These are phyloP conservation scores for Leucoraja ocellata DNA, from an alignment of 2,797 vertebrate species.

Conservation along the genomic window DNA sequence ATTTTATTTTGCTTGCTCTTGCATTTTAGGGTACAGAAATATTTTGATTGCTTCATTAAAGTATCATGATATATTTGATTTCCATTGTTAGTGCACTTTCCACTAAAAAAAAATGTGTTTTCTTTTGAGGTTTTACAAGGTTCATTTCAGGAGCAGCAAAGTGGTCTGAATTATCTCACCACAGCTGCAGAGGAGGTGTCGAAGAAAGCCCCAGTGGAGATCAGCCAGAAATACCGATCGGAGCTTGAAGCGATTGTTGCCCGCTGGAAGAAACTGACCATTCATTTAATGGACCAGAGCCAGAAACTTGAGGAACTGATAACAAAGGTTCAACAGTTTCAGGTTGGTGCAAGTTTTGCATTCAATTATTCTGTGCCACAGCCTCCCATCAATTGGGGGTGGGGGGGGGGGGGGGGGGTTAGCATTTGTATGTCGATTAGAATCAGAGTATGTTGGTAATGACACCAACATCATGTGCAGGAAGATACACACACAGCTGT, in stretches of 20 bases:
- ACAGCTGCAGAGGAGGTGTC: conserved; percentile 76
- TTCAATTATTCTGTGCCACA: neutral
- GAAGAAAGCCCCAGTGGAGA: conserved; percentile 74
- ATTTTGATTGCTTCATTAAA: neutral
- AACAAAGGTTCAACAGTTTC: conserved; percentile 79
- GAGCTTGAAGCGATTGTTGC: conserved; percentile 69
- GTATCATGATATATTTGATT: neutral
- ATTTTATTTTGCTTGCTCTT: neutral
- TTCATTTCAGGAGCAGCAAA: conserved; percentile 76
- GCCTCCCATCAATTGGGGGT: too few species aligned
- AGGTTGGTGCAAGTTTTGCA: conserved; percentile 57
- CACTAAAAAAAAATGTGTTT: neutral
- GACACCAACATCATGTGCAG: neutral
- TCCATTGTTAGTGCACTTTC: neutral
- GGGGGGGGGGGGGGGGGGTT: too few species aligned
- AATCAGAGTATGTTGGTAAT: neutral
- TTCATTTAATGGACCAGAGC: conserved; percentile 61
- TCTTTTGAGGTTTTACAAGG: conserved; percentile 64
- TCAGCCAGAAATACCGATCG: conserved; percentile 66
- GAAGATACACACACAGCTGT: neutral
- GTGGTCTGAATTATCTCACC: conserved; percentile 75
- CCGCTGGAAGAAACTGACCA: conserved; percentile 72
- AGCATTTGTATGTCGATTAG: neutral
- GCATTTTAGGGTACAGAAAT: neutral
- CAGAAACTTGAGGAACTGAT: conserved; percentile 79